phyloP scores from a whole-genome alignment of 2,113 vertebrate genomes.

The Calidris pugnax region DNA sequence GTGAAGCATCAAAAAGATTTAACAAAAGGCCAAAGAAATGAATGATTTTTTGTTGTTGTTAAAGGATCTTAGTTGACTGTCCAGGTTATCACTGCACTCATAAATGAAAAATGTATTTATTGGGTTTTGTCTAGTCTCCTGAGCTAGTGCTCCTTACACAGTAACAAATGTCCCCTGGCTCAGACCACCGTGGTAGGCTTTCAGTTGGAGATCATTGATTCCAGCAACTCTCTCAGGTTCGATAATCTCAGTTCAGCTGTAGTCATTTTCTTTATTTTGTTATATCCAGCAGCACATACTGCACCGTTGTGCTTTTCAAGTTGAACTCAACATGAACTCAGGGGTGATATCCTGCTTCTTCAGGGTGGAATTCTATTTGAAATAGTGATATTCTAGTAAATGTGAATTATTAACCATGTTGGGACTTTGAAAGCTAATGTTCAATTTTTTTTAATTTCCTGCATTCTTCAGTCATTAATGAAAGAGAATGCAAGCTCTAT shows the following conservation, averaged over 20 bases:
- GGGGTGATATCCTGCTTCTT: background rate
- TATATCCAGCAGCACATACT: conserved; percentile 11
- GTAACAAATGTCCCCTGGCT: conserved; percentile 36
- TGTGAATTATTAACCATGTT: background rate
- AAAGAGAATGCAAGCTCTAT: background rate
- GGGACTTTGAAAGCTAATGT: background rate
- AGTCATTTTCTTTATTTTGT: conserved; percentile 25
- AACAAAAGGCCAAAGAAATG: conserved; percentile 38
- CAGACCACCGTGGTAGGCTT: background rate
- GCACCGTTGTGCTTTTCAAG: background rate
- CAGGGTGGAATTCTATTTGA: background rate
- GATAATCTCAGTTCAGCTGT: conserved; percentile 36
- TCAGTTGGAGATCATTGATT: conserved; percentile 6
- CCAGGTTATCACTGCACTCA: conserved; percentile 13
- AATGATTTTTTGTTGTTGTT: conserved; percentile 4
- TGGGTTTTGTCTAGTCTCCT: conserved; percentile 29
- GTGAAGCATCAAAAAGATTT: conserved; percentile 37
- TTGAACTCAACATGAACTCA: conserved; percentile 3
- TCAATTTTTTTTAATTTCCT: background rate
- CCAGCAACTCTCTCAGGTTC: conserved; percentile 3
- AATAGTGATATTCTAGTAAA: background rate
- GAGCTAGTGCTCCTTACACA: conserved; percentile 5
- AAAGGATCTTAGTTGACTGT: conserved; percentile 12
- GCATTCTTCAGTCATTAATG: background rate
- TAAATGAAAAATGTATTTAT: conserved; percentile 50